Base-by-base conservation (phyloP, 2,888 invertebrate genomes). In the Spisula subtruncata region DNA sequence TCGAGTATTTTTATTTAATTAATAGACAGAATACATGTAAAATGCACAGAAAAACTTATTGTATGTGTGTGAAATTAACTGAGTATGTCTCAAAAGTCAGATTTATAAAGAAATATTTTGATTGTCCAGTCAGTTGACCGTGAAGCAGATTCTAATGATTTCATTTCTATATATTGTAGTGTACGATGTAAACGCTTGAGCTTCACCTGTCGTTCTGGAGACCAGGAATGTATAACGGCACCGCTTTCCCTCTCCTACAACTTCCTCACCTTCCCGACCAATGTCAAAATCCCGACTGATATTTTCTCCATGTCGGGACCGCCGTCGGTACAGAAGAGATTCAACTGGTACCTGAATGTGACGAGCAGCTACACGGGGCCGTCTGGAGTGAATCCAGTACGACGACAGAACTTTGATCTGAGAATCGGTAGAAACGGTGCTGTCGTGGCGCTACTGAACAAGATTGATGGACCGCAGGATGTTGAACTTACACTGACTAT, bases 241-340 rank as follows among this genome's bases (percentile, higher is more conserved):
- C 99, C 99, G 0, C 98, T 98, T 81, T 98, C 98, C 85, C 98
- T 98, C 96, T 98, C 98, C 54, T 99, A 98, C 97, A 99, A 99
- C 97, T 99, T 98, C 97, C 98, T 99, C 94, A 98, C 99, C 0
- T 98, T 99, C 95, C 98, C 98, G 0, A 98, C 99, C 41, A 95
- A 95, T 84, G 96, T 97, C 81, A 96, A 96, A 87, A 96, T 97
- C 41, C 94, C 97, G 0, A 95, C 97, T 90, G 98, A 98, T 86
- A 97, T 99, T 14, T 99, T 99, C 97, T 98, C 98, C 14, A 98
- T 99, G 97, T 97, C 98, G 46, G 99, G 99, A 0, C 98, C 98
- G 0, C 97, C 97, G 60, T 98, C 98, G 97, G 97, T 97, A 6
- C 97, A 97, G 48, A 98, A 98, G 1, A 97, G 97, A 51, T 98